These are phyloP conservation scores for Listronotus bonariensis DNA, from an alignment of 1,140 invertebrate species.

Conservation along the genomic window DNA sequence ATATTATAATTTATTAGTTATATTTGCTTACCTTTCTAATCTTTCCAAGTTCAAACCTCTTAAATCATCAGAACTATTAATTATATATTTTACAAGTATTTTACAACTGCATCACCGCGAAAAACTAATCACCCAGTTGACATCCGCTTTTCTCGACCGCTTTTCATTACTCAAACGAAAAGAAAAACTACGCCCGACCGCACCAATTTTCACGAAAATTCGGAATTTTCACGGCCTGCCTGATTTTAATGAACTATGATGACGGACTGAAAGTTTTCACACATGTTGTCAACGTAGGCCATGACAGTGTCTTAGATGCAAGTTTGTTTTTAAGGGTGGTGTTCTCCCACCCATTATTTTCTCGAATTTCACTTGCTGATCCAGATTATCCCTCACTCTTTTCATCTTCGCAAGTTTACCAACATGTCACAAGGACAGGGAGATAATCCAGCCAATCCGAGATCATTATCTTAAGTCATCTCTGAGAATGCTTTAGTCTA, in stretches of 20 bases:
- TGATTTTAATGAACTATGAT: constrained; percentile 47
- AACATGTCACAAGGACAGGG: neutral
- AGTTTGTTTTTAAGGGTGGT: constrained; percentile 21
- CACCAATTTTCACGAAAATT: constrained; percentile 27
- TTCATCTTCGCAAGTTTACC: neutral
- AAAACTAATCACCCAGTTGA: constrained; percentile 47
- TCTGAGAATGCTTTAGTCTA: neutral
- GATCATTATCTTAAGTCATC: neutral
- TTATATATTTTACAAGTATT: constrained; percentile 16
- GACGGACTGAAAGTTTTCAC: constrained; percentile 51
- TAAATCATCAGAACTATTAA: constrained; percentile 40
- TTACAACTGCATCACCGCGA: constrained; percentile 24
- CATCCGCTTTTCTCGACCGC: constrained; percentile 34
- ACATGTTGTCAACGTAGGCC: constrained; percentile 50
- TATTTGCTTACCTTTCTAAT: constrained; percentile 21
- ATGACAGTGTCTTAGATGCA: constrained; percentile 38
- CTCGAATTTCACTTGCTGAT: neutral
- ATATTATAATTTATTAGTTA: constrained; percentile 6
- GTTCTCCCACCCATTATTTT: neutral
- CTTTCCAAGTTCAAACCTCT: neutral
- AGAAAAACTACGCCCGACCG: constrained; percentile 2
- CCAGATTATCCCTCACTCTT: neutral
- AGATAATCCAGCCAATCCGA: no score
- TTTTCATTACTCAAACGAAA: constrained; percentile 14
- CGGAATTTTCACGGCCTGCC: constrained; percentile 44